Evolutionary conservation across 2,888 invertebrate species (phyloP).

Genomic region (Xylota segnis): DNA sequence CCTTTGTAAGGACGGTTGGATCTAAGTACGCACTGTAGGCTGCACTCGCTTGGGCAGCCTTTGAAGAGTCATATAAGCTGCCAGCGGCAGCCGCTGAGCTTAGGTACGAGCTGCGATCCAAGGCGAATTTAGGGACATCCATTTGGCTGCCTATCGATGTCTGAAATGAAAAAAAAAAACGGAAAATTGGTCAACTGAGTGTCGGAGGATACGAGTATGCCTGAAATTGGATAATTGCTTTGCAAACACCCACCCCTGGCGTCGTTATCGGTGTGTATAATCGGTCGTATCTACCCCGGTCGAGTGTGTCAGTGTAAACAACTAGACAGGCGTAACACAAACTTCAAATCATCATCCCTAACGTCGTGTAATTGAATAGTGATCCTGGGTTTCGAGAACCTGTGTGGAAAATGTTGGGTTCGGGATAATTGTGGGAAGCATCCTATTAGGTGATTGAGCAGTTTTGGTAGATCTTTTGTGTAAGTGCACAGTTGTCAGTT

Average conservation of each 20-base stretch:
- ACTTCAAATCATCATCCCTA: constrained; percentile 30
- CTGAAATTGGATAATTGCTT: constrained; percentile 29
- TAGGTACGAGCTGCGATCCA: constrained; percentile 84
- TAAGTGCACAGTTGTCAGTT: constrained; percentile 6
- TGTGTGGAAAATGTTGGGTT: not conserved
- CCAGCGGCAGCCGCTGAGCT: constrained; percentile 84
- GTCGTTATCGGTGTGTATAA: not conserved
- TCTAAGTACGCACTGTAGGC: constrained; percentile 84
- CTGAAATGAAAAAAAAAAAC: constrained; percentile 74
- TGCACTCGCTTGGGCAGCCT: constrained; percentile 83
- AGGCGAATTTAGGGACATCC: constrained; percentile 84
- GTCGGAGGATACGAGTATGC: not conserved
- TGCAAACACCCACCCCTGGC: constrained; percentile 23
- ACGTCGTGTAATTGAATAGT: constrained; percentile 4
- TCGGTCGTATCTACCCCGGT: constrained; percentile 14
- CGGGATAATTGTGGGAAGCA: constrained; percentile 35
- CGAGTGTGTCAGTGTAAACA: constrained; percentile 23
- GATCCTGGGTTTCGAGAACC: constrained; percentile 7
- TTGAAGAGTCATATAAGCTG: constrained; percentile 81
- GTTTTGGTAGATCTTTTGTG: constrained; percentile 33
- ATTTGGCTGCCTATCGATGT: constrained; percentile 83
- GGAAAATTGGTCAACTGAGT: not conserved
- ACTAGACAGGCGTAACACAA: constrained; percentile 28
- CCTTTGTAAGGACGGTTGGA: constrained; percentile 84
- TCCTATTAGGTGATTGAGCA: constrained; percentile 40